Conservation (phyloP, 2,888 invertebrate species). For the Zeuzera pyrina region DNA sequence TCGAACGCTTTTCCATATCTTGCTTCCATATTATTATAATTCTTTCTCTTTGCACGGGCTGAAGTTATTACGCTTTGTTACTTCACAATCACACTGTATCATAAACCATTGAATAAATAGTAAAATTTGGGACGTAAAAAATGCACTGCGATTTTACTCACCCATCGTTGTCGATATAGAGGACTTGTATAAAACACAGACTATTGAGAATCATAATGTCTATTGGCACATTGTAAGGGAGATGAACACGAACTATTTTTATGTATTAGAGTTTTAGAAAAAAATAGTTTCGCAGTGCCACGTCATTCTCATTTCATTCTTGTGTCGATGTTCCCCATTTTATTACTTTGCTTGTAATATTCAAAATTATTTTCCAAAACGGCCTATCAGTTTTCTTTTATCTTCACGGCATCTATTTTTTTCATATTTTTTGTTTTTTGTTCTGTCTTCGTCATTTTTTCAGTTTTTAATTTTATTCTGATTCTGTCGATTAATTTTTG, state of each 20-base stretch:
- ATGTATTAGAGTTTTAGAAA: constrained; percentile 36
- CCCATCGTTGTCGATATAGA: constrained; percentile 43
- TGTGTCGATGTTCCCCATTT: constrained; percentile 50
- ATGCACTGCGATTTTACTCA: constrained; percentile 57
- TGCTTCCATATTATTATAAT: constrained; percentile 68
- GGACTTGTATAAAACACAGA: constrained; percentile 13
- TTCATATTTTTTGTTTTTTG: constrained; percentile 48
- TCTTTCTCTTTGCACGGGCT: constrained; percentile 70
- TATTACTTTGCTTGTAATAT: constrained; percentile 60
- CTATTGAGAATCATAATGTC: constrained; percentile 21
- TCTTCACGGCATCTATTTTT: constrained; percentile 54
- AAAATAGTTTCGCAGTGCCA: constrained; percentile 33
- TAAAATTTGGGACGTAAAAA: constrained; percentile 44
- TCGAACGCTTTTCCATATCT: constrained; percentile 68
- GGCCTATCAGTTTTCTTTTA: constrained; percentile 65
- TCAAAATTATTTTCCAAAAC: constrained; percentile 71
- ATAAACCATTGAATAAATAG: constrained; percentile 43
- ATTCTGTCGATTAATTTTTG: constrained; percentile 31
- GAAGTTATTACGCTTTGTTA: constrained; percentile 60
- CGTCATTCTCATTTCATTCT: constrained; percentile 48
- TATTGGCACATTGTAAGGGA: constrained; percentile 49
- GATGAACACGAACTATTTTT: constrained; percentile 31
- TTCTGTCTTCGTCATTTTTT: constrained; percentile 54
- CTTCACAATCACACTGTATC: constrained; percentile 63
- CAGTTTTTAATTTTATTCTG: constrained; percentile 38